Evolutionary conservation across 2,888 invertebrate genomes (phyloP), one percentile per base, ranked within the genome.

Genomic region (Tethea ocularis): DNA sequence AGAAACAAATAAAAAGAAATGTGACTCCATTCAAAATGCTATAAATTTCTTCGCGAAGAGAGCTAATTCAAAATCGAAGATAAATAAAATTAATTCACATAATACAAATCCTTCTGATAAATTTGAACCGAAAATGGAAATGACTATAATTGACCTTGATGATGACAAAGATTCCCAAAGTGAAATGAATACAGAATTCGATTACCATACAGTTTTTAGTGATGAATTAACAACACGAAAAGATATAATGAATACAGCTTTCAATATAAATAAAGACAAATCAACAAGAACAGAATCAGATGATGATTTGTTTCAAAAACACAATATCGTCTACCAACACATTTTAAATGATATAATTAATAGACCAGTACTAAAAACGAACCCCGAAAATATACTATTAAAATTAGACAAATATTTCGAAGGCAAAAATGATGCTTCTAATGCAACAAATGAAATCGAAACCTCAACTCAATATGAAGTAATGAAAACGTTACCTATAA

Each of bases 141-240:
- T 80, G 53, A 76, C 78, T 5, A 69, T 78, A 17, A 76, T 80
- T 8, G 67, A 80, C 57, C 68, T 77, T 22, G 71, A 77, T 26
- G 69, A 74, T 51, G 61, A 66, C 8, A 67, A 64, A 33, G 17
- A 17, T 0, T 0, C 41, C 46, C 5, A 54, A 13, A 36, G 1
- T 13, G 17, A 13, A 4, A 13, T 33, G 6, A 22, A 20, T n/a
- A 22, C 36, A 11, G 36, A 54, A 5, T 11, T n/a, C 1, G 20
- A 20, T 13, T 33, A 54, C 22, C 54, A 36, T 11, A 36, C 54
- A 5, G 6, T 36, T 5, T 17, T 54, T 24, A 54, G 33, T 2
- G 33, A 36, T 10, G 33, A 11, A 3, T 33, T 22, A 20, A 33
- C 33, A 29, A 53, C 5, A 3, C 8, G 15, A 46, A 15, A 20